Evolutionary conservation across 1,140 invertebrate species (phyloP), one percentile per base, ranked within the genome.

Genomic region (Nylanderia fulva): DNA sequence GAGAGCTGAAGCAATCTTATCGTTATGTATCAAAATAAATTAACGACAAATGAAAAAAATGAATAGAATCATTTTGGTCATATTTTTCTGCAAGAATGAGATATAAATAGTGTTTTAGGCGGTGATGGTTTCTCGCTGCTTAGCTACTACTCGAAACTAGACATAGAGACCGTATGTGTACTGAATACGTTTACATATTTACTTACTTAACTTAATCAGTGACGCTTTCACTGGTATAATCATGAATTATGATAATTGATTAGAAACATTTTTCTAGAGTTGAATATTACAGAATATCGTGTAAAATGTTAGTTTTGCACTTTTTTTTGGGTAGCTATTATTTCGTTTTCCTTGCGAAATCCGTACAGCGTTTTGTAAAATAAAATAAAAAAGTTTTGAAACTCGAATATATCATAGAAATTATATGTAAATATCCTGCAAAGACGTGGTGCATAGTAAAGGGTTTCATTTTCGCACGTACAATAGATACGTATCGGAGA

Each of bases 151-250:
- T 93, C 88, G 84, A 93, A 82, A 92, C 91, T 93, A 94, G 88
- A 93, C 92, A 93, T 91, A 92, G 85, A 93, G 89, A 91, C 88
- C 45, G 13, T 48, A 48, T 91, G 92, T 90, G 88, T 93, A 93
- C 93, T 93, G 93, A 94, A 94, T 94, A 94, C 93, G 92, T 94
- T 94, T 92, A 94, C 92, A 80, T 48, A 52, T 85, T 84, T 58
- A 74, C 54, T 80, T 60, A 58, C 54, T 80, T 60, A 58, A 71
- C 42, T 71, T 72, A 71, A 29, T 80, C 21, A 83, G 54, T 36
- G 36, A 69, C 39, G 27, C 52, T 18, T 48, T 56, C 56, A 71
- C 66, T 24, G 75, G 21, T 63, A 84, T 39, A 87, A 86, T 76
- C 18, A 27, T 75, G 74, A 63, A 56, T 69, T 58, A n/a, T 63